Percentiles rank a stretch among this genome's conserved stretches.
These are phyloP conservation scores for Plecotus auritus DNA, from an alignment of 2,113 vertebrate genomes.

Conservation along the genomic window DNA sequence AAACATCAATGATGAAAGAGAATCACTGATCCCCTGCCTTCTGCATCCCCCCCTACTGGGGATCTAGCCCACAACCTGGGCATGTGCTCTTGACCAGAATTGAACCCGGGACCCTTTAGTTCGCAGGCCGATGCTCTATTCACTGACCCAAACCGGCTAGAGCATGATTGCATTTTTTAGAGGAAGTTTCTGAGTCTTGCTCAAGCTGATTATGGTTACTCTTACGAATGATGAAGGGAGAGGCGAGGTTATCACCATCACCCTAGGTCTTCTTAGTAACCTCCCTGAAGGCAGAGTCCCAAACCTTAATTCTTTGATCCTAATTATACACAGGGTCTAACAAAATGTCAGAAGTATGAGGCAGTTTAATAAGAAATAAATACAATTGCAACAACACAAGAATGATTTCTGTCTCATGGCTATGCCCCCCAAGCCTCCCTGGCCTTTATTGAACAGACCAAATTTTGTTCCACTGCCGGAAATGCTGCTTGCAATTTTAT, in stretches of 20 bases:
- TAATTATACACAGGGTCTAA: constrained; percentile 20
- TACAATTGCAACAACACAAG: background rate
- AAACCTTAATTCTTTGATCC: constrained; percentile 21
- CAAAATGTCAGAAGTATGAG: background rate
- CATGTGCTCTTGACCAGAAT: too few relatives aligned
- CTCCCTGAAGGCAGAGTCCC: background rate
- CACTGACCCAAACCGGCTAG: too few relatives aligned
- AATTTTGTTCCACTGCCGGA: background rate
- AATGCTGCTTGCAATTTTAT: background rate
- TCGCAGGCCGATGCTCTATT: too few relatives aligned
- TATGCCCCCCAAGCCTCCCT: background rate
- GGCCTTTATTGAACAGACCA: background rate
- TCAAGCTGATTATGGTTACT: background rate
- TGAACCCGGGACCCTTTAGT: too few relatives aligned
- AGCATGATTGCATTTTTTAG: background rate
- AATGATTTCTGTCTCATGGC: background rate
- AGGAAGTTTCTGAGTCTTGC: background rate
- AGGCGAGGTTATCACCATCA: background rate
- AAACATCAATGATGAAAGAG: too few relatives aligned
- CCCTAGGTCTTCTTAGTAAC: background rate
- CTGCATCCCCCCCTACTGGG: too few relatives aligned
- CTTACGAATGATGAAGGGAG: background rate
- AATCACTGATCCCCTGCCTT: too few relatives aligned
- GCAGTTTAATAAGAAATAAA: constrained; percentile 52
- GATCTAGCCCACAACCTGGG: too few relatives aligned